Evolutionary conservation across 2,888 invertebrate genomes (phyloP).

Genomic region (Globia sparganii): DNA sequence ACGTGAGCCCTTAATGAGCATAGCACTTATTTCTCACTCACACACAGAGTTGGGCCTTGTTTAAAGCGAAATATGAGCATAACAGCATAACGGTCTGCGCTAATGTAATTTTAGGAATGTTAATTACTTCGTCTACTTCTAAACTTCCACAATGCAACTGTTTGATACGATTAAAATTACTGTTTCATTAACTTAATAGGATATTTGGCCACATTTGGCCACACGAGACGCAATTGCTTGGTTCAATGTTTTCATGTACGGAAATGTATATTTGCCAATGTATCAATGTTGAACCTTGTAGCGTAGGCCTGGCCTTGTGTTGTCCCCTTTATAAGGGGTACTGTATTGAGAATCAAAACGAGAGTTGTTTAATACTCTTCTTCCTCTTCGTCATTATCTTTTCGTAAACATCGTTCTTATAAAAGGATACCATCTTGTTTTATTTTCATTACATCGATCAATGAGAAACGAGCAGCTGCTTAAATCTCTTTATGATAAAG

Average conservation of each 20-base stretch:
- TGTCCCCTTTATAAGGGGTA: slow-evolving; percentile 8
- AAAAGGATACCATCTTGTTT: slow-evolving; percentile 32
- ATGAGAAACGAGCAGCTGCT: slow-evolving; percentile 20
- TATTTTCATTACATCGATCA: slow-evolving; percentile 34
- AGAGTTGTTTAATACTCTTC: slow-evolving; percentile 10
- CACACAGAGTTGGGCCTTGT: slow-evolving; percentile 6
- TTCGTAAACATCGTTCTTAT: slow-evolving; percentile 14
- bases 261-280: slow-evolving; percentile 33
- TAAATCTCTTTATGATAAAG: slow-evolving; percentile 14
- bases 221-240: slow-evolving; percentile 30
- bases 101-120: slow-evolving; percentile 40
- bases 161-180: slow-evolving; percentile 45
- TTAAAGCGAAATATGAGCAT: slow-evolving; percentile 8
- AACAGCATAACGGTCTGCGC: slow-evolving; percentile 1
- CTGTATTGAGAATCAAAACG: slow-evolving; percentile 34
- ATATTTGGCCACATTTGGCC: slow-evolving; percentile 48
- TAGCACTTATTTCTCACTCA: slow-evolving; percentile 20
- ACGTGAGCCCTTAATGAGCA: slow-evolving; percentile 22
- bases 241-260: slow-evolving; percentile 27
- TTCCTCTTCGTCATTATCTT: slow-evolving; percentile 32
- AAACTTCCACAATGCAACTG: slow-evolving; percentile 58
- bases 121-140: slow-evolving; percentile 49
- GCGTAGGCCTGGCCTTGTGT: slow-evolving; percentile 1
- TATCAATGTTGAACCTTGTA: slow-evolving; percentile 8
- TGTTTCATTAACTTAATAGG: slow-evolving; percentile 52